Evolutionary conservation across 2,797 vertebrate species (phyloP).

Genomic region (Salmo trutta): DNA sequence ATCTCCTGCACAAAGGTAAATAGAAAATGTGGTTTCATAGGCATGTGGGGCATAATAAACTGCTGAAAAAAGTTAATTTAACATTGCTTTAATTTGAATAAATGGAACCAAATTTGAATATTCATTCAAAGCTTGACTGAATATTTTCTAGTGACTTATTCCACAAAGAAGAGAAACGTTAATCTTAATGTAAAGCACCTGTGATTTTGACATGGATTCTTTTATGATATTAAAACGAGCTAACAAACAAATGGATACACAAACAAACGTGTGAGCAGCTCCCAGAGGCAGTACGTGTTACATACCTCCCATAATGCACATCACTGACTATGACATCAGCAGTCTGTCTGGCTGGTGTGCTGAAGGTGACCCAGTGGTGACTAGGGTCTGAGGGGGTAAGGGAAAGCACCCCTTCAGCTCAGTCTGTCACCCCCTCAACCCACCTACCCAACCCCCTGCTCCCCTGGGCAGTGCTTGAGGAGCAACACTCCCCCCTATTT

Average conservation of each 20-base stretch:
- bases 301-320: conserved; percentile 17
- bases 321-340: conserved; percentile 48
- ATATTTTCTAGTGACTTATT: conserved; percentile 58
- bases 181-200: conserved; percentile 67
- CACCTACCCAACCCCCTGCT: conserved; percentile 20
- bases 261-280: conserved; percentile 13
- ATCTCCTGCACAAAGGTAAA: conserved; percentile 70
- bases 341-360: conserved; percentile 44
- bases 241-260: conserved; percentile 42
- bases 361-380: conserved; percentile 71
- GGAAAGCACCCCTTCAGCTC: conserved; percentile 54
- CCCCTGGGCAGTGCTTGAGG: conserved; percentile 50
- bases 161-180: conserved; percentile 50
- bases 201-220: conserved; percentile 55
- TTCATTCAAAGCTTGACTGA: conserved; percentile 55
- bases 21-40: conserved; percentile 58
- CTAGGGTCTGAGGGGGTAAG: conserved; percentile 53
- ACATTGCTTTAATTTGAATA: conserved; percentile 73
- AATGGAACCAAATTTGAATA: conserved; percentile 71
- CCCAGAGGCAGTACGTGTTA: conserved; percentile 27
- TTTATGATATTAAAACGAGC: conserved; percentile 50
- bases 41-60: conserved; percentile 64
- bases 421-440: conserved; percentile 50
- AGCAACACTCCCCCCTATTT: conserved; percentile 46
- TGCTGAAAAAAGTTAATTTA: conserved; percentile 68